A percentile compares a stretch with the other conserved stretches of the same genome.
Conservation (phyloP, 2,113 vertebrate species). For the Pterocles orientalis region DNA sequence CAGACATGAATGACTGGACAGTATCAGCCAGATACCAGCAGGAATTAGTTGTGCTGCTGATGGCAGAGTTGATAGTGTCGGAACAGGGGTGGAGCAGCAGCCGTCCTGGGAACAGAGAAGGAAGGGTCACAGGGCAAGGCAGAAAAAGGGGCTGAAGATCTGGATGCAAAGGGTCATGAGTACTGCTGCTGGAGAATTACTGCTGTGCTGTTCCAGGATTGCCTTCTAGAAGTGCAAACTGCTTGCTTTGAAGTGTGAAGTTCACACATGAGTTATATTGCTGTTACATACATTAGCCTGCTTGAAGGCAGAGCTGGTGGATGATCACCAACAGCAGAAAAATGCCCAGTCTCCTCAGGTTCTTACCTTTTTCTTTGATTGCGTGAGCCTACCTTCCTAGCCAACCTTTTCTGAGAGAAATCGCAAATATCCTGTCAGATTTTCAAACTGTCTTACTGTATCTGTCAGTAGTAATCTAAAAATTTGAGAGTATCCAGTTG, state of each 20-base stretch:
- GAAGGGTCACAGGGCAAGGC: not conserved
- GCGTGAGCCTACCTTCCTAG: not conserved
- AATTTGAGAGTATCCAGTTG: not conserved
- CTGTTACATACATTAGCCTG: not conserved
- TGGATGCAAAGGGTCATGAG: not conserved
- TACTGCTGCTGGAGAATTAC: not conserved
- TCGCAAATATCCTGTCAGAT: not conserved
- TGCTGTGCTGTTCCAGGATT: not conserved
- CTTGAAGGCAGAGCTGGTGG: not conserved
- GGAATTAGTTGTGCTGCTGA: not conserved
- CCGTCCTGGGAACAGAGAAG: accelerated
- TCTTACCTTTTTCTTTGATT: not conserved
- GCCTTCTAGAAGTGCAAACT: not conserved
- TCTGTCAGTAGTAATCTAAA: not conserved
- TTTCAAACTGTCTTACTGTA: not conserved
- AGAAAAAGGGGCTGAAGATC: not conserved
- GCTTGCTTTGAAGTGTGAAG: not conserved
- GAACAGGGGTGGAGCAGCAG: not conserved
- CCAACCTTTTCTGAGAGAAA: not conserved
- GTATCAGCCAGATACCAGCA: not conserved
- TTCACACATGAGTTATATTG: not conserved
- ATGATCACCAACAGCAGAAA: not conserved
- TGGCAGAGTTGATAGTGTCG: not conserved
- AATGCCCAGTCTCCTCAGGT: not conserved
- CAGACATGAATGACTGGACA: not conserved